Evolutionary conservation across 2,888 invertebrate genomes (phyloP).

Genomic region (Eilema caniola): DNA sequence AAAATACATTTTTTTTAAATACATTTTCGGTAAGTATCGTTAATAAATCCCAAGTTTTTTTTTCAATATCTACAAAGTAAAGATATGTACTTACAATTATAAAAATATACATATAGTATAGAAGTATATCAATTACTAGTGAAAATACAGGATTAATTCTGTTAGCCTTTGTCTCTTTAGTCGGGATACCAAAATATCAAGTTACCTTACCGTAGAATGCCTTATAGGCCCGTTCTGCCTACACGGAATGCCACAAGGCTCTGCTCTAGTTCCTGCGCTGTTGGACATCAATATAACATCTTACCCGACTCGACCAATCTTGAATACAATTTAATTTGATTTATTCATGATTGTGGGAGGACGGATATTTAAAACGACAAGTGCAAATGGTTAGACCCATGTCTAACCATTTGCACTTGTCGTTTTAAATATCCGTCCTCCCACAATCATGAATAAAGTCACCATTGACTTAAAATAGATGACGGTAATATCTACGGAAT

Average conservation of each 20-base stretch:
- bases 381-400: slow-evolving; percentile 10
- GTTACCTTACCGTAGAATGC: slow-evolving; percentile 1
- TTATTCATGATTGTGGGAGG: slow-evolving; percentile 62
- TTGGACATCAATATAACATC: slow-evolving; percentile 55
- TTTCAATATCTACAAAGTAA: no score
- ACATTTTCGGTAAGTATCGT: no score
- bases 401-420: slow-evolving; percentile 16
- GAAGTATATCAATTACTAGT: not conserved
- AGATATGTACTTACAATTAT: no score
- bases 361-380: slow-evolving; percentile 51
- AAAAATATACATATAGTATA: no score
- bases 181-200: not conserved
- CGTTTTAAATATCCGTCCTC: slow-evolving; percentile 60
- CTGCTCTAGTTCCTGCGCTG: slow-evolving; percentile 61
- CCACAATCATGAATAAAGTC: slow-evolving; percentile 58
- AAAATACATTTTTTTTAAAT: no score
- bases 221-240: slow-evolving; percentile 51
- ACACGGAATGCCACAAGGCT: slow-evolving; percentile 70
- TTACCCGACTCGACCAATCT: slow-evolving; percentile 51
- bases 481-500: not conserved
- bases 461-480: not conserved
- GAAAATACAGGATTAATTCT: not conserved
- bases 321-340: slow-evolving; percentile 49
- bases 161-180: not conserved
- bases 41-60: no score